Base-by-base conservation (phyloP, 2,888 invertebrate genomes). In the Oeneis ivallda region DNA sequence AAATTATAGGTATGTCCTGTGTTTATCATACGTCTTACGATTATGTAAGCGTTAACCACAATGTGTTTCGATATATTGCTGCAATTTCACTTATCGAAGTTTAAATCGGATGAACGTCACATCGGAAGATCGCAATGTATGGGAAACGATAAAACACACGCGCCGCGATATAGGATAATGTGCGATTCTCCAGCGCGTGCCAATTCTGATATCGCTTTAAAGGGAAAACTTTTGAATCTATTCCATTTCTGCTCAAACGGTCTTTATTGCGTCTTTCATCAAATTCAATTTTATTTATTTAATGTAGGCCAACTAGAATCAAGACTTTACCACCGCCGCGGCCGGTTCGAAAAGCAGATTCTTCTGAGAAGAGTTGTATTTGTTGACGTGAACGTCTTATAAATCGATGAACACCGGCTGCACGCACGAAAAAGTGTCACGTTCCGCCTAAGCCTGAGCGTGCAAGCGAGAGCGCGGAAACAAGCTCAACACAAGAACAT, bases 41-140 rank as follows among this genome's bases (percentile, higher is more conserved):
- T 45, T 15, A 52, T 52, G 32, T 52, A 9, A 52, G 15, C 52
- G 52, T 32, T n/a, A 52, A 32, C 52, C n/a, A 34, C 17, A 56
- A 58, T 47, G 47, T 15, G n/a, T 58, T 10, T 50, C 37, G 34
- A 52, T 61, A 61, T 52, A 61, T 11, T 10, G 39, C 61, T n/a
- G 52, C 61, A 39, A 60, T 60, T 50, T 50, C 49, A 61, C 19
- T 61, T 61, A 61, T 61, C 50, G 61, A 39, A 61, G 52, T 52
- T 52, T 61, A 61, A 66, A 68, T 68, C 60, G 63, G 64, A 66
- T 63, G 53, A 61, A 41, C 26, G 64, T 63, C 66, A 50, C 57
- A 66, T 66, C 41, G 66, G 34, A 57, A 70, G 65, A 70, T 68
- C 62, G 68, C 66, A 66, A 68, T 70, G 66, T 70, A 68, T 66